A percentile compares a stretch with the other conserved stretches of the same genome.
phyloP scores from a whole-genome alignment of 2,888 invertebrate genomes.

The Eupeodes latifasciatus region DNA sequence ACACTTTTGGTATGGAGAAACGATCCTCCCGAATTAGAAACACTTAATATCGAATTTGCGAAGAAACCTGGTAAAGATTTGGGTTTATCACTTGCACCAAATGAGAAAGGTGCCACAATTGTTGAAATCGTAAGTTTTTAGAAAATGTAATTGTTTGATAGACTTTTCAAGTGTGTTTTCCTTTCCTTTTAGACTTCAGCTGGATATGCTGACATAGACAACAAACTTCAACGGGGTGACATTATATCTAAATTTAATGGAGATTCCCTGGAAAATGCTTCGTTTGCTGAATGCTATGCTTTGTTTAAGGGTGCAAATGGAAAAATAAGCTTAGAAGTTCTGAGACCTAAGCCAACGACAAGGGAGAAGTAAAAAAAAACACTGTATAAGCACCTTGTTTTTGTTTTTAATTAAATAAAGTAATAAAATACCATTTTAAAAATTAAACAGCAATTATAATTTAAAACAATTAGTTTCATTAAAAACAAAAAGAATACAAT shows the following conservation, averaged over 20 bases:
- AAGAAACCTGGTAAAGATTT: constrained; percentile 95
- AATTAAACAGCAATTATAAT: neutral
- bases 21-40: constrained; percentile 90
- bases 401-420: constrained; percentile 5
- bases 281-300: constrained; percentile 94
- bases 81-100: constrained; percentile 93
- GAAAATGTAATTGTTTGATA: neutral
- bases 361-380: constrained; percentile 53
- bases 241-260: constrained; percentile 95
- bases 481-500: too few relatives aligned
- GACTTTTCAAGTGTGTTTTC: neutral
- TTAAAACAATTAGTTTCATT: too few relatives aligned
- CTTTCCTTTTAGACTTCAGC: constrained; percentile 89
- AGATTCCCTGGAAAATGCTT: constrained; percentile 90
- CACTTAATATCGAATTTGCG: constrained; percentile 92
- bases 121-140: constrained; percentile 92
- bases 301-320: constrained; percentile 94
- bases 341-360: constrained; percentile 89
- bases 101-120: constrained; percentile 93
- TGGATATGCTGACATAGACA: constrained; percentile 94
- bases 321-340: constrained; percentile 92
- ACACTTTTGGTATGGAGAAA: constrained; percentile 93
- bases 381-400: neutral
- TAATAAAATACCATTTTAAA: neutral
- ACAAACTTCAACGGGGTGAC: constrained; percentile 96